Evolutionary conservation across 2,888 invertebrate species (phyloP), one percentile per base, ranked within the genome.

Genomic region (Pyrgus malvae): DNA sequence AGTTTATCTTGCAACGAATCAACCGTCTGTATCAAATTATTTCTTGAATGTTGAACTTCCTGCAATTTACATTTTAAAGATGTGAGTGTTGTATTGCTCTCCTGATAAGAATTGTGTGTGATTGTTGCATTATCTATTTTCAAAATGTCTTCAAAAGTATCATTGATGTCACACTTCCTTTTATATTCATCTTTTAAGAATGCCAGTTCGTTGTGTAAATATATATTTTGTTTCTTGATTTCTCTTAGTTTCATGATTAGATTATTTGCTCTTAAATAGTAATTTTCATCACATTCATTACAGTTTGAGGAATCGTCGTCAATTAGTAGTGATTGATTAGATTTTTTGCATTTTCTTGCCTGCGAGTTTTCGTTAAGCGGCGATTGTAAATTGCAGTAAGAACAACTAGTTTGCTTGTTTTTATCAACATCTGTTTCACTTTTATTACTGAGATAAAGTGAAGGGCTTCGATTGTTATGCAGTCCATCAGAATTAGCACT

Each of bases 211-310:
- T 72, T 74, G 9, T 78, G 78, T 2, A 89, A 62, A 11, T 78
- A 50, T 7, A 71, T 51, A 61, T 90, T 89, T 65, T 89, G 79
- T 19, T 76, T 71, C 70, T 88, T 89, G 2, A 89, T 83, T 57
- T 86, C 80, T 61, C 88, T 73, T 3, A 90, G 60, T 64, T 83
- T 89, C 29, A 67, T 70, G 1, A 89, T 71, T 1, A 89, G 67
- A 55, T 82, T 85, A 48, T 71, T 76, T 1, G 83, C 78, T 70
- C 85, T 76, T 9, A 55, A 61, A 56, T 79, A 77, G 54, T 78
- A 81, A 27, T 72, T 64, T 27, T 73, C 73, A 8, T 59, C 65
- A 11, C 61, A 46, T 25, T 53, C 42, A 21, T 60, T 31, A 38
- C 42, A 12, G 44, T 57, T 9, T 50, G 50, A 46, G 48, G 55